Evolutionary conservation across 2,888 invertebrate genomes (phyloP), one percentile per base, ranked within the genome.

Genomic region (Spisula subtruncata): DNA sequence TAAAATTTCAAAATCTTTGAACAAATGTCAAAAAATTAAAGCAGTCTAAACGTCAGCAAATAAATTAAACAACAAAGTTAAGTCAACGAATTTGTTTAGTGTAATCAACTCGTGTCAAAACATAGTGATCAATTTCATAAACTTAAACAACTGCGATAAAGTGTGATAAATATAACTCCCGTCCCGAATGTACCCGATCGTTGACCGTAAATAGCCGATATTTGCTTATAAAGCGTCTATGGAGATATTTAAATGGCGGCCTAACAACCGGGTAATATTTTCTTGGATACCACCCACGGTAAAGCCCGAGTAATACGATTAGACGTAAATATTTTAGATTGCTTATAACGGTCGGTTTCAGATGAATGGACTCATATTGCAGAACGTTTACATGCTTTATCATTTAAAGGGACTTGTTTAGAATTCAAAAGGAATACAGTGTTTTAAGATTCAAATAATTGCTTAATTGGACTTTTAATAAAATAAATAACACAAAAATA

Each of bases 171-270:
- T 48, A 46, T 46, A 81, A 54, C 86, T n/a, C 79, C 83, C 75
- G 35, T 41, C n/a, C 89, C 92, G 92, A 88, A 51, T 8, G 8
- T 83, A 66, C 46, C 88, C 92, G 91, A 91, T 29, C 51, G 82
- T 83, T 82, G 71, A 85, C 88, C 89, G 91, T 51, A 87, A 60
- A 75, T 71, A 81, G 35, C 90, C 89, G 89, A 90, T 91, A 87
- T 92, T 92, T 89, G 66, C 86, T 56, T 87, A 75, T 46, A 84
- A 84, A 92, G 92, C 91, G 92, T 91, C 92, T 90, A 92, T 92
- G 89, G 92, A 90, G 90, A 92, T 85, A 85, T 86, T 90, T 71
- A 91, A 92, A 90, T 87, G 89, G 91, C 91, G 88, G 29, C 88
- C 87, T 92, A 84, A 87, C 87, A 86, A 90, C 91, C 46, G 60